A percentile compares a stretch with the other conserved stretches of the same genome.
Evolutionary conservation across 2,113 vertebrate genomes (phyloP).

Genomic region (Carassius auratus): DNA sequence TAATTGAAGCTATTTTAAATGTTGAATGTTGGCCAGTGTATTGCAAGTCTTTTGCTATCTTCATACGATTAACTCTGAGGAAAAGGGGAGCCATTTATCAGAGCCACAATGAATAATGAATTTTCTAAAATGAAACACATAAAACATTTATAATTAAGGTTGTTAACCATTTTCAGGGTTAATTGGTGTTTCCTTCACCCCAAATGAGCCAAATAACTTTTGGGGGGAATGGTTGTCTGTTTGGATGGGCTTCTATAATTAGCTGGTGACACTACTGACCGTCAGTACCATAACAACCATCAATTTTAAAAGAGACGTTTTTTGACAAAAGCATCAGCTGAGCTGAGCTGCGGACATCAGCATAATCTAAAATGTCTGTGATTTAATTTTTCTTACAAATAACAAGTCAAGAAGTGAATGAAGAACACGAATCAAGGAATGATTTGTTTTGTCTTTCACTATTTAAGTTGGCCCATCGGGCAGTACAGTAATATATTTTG

Average conservation of each 20-base stretch:
- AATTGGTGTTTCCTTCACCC: conserved; percentile 41
- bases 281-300: background rate
- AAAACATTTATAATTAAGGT: conserved; percentile 49
- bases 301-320: no score
- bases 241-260: background rate
- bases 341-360: no score
- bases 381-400: no score
- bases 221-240: conserved; percentile 4
- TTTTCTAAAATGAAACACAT: conserved; percentile 43
- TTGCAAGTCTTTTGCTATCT: no score
- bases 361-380: no score
- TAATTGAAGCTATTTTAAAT: background rate
- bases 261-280: conserved; percentile 13
- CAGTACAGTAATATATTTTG: no score
- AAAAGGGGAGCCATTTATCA: conserved; percentile 31
- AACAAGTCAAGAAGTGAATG: no score
- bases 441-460: no score
- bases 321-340: no score
- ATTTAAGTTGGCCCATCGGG: no score
- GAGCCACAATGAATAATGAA: conserved; percentile 44
- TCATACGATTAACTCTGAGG: conserved; percentile 3
- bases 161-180: conserved; percentile 43
- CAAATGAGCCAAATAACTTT: conserved; percentile 27
- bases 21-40: no score
- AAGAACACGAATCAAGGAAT: no score